Percentiles rank a stretch among this genome's conserved stretches.
Evolutionary conservation across 2,888 invertebrate species (phyloP).

Genomic region (Sialis fuliginosa): DNA sequence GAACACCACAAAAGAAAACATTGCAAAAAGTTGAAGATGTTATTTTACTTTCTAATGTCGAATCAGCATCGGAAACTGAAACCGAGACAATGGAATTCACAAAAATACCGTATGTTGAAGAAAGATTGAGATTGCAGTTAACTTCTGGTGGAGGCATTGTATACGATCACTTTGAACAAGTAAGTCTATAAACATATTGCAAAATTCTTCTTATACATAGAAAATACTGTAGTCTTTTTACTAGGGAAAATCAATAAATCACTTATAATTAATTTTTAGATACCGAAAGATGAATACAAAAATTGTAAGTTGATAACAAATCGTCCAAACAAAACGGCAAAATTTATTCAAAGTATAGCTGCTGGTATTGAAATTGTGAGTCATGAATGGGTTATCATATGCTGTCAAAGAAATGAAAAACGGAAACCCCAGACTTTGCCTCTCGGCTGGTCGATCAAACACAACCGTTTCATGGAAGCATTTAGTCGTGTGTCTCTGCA

Average conservation of each 20-base stretch:
- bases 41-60: conserved; percentile 21
- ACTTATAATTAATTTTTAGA: too few relatives aligned
- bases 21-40: conserved; percentile 17
- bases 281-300: conserved; percentile 32
- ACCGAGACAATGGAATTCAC: conserved; percentile 37
- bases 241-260: too few relatives aligned
- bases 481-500: conserved; percentile 18
- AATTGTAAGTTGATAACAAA: conserved; percentile 45
- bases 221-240: too few relatives aligned
- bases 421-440: conserved; percentile 34
- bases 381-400: conserved; percentile 53
- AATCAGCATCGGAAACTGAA: conserved; percentile 25
- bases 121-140: conserved; percentile 39
- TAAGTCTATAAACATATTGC: conserved; percentile 9
- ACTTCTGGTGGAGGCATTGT: conserved; percentile 43
- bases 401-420: conserved; percentile 28
- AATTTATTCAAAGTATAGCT: conserved; percentile 54
- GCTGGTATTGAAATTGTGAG: conserved; percentile 42
- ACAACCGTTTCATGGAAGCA: conserved; percentile 26
- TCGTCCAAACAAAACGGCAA: conserved; percentile 52
- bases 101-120: conserved; percentile 29
- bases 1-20: neutral
- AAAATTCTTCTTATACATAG: too few relatives aligned
- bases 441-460: conserved; percentile 39
- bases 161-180: conserved; percentile 27